Base-by-base conservation (phyloP, 2,113 vertebrate genomes). In the Serinus canaria region DNA sequence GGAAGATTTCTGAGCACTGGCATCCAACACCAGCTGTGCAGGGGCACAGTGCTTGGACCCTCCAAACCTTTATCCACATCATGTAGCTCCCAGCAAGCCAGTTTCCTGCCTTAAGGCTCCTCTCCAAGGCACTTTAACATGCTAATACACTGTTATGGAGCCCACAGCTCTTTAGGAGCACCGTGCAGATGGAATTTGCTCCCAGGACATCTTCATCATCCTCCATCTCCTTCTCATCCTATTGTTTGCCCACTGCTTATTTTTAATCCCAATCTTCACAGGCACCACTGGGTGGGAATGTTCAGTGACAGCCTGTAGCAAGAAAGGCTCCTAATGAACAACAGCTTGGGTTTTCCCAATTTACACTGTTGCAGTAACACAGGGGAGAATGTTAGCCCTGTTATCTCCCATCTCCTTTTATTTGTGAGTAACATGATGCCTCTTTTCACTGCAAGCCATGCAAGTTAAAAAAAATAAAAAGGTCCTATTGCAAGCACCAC, bases 1-100 rank as follows among this genome's bases (percentile, higher is more conserved):
- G 77, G 91, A 95, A 88, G 87, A 44, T 55, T 73, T 92, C 87
- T 83, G 97, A 96, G 90, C 91, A 33, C 69, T 82, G 88, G 94
- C 60, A 83, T 87, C 85, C 67, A 75, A 16, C 86, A 64, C 59
- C 94, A 91, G 91, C 96, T 93, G 89, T 49, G 80, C 25, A 13
- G 88, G 63, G 72, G 52, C 94, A 75, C 15, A 6, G 76, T 15
- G 5, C 83, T 82, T 37, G 24, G 67, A 41, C 89, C 88, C 68
- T 87, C 58, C 46, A 53, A 81, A 70, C 56, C 90, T 92, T 74
- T 84, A 4, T 39, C 20, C n/a, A 55, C 66, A 10, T 64, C 72
- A 21, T 63, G 74, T 13, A 56, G 82, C 77, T 55, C 67, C 47
- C 83, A 90, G 83, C 79, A 81, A 93, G 67, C 49, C 64, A 30